A percentile compares a stretch with the other conserved stretches of the same genome.
Evolutionary conservation across 64 coral and sea anemone species (phyloP).

Genomic region (Stichodactyla mertensii): DNA sequence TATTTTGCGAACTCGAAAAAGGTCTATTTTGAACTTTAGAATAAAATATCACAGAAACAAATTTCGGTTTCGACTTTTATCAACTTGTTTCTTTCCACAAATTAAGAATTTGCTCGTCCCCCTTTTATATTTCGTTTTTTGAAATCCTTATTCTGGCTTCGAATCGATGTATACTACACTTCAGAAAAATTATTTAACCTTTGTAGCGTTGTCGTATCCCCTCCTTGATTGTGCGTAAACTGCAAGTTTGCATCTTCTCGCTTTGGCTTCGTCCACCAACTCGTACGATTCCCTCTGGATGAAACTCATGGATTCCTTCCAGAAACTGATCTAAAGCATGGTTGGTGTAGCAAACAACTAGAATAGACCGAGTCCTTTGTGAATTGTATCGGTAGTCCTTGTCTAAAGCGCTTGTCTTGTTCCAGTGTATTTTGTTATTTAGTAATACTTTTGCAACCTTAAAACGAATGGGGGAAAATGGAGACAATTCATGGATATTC

Average conservation of each 20-base stretch:
- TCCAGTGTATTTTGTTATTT: conserved; percentile 74
- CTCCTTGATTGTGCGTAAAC: conserved; percentile 1
- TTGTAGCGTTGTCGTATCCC: background rate
- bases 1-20: too few relatives aligned
- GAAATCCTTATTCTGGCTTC: too few relatives aligned
- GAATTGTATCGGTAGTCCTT: background rate
- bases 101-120: too few relatives aligned
- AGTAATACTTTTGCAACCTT: conserved; percentile 77
- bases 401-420: conserved; percentile 19
- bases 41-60: too few relatives aligned
- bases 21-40: too few relatives aligned
- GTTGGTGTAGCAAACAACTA: conserved; percentile 73
- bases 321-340: conserved; percentile 72
- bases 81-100: too few relatives aligned
- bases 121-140: too few relatives aligned
- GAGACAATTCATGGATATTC: too few relatives aligned
- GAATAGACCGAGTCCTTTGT: conserved; percentile 20
- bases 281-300: conserved; percentile 51
- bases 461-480: background rate
- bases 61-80: too few relatives aligned
- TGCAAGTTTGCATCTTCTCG: conserved; percentile 43
- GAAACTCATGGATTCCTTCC: conserved; percentile 60
- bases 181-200: too few relatives aligned
- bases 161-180: too few relatives aligned
- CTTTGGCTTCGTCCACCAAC: conserved; percentile 53